Evolutionary conservation across 2,888 invertebrate genomes (phyloP).

Genomic region (Esperia sulphurella): DNA sequence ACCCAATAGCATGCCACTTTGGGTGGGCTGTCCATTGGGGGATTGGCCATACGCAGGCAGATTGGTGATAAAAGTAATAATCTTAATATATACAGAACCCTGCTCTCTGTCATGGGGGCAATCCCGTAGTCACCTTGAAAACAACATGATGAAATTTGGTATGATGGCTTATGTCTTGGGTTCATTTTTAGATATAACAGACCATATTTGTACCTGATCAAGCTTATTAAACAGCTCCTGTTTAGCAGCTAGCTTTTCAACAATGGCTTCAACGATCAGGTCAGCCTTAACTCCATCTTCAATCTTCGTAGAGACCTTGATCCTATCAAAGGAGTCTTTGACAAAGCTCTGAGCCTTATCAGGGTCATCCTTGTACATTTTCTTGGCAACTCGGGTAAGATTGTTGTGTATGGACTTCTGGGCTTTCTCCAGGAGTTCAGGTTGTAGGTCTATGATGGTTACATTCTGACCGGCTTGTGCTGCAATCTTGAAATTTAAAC

Average conservation of each 20-base stretch:
- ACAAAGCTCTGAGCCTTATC: slow-evolving; percentile 83
- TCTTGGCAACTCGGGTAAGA: slow-evolving; percentile 88
- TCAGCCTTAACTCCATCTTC: slow-evolving; percentile 83
- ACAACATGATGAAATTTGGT: too few relatives aligned
- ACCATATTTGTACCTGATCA: slow-evolving; percentile 75
- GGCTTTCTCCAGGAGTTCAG: slow-evolving; percentile 85
- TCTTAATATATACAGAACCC: too few relatives aligned
- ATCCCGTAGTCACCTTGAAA: too few relatives aligned
- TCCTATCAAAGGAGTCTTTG: slow-evolving; percentile 77
- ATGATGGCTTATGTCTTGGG: too few relatives aligned
- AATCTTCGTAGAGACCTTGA: slow-evolving; percentile 78
- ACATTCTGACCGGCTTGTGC: slow-evolving; percentile 92
- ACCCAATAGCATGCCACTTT: too few relatives aligned
- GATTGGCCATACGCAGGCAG: too few relatives aligned
- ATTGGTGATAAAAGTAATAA: too few relatives aligned
- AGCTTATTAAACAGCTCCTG: slow-evolving; percentile 87
- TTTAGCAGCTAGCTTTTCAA: slow-evolving; percentile 89
- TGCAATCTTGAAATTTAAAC: slow-evolving; percentile 80
- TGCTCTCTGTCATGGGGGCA: too few relatives aligned
- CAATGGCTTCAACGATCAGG: slow-evolving; percentile 92
- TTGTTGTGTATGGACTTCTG: slow-evolving; percentile 84
- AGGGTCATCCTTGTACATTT: slow-evolving; percentile 84
- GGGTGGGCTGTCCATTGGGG: too few relatives aligned
- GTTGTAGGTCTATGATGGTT: slow-evolving; percentile 87
- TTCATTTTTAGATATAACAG: too few relatives aligned